These are phyloP conservation scores for Salvator merianae DNA, from an alignment of 2,113 vertebrate species.

Conservation along the genomic window DNA sequence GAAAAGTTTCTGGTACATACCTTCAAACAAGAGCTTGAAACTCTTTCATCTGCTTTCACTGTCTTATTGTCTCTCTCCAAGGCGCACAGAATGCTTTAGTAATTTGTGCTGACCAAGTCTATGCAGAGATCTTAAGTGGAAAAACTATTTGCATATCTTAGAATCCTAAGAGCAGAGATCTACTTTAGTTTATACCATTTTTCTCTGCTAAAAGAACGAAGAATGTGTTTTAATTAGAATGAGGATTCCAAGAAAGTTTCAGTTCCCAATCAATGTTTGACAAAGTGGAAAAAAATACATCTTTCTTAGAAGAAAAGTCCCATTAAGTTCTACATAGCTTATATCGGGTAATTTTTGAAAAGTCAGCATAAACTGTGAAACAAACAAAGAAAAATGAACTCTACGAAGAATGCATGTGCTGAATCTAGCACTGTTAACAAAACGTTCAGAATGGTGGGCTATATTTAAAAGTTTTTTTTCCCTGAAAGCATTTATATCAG, in stretches of 20 bases:
- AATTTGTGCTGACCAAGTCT: conserved; percentile 70
- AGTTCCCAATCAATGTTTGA: conserved; percentile 36
- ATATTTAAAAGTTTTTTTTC: not conserved
- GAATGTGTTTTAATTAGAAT: conserved; percentile 50
- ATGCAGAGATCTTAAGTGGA: conserved; percentile 69
- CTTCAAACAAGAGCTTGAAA: conserved; percentile 42
- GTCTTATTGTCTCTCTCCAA: conserved; percentile 62
- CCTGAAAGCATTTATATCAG: not conserved
- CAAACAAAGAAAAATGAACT: not conserved
- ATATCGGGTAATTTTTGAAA: conserved; percentile 6
- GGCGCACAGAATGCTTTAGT: conserved; percentile 67
- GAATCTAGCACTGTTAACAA: not conserved
- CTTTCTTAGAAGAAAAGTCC: no score
- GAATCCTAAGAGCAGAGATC: conserved; percentile 58
- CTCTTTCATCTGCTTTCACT: conserved; percentile 61
- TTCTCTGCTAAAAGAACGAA: conserved; percentile 44
- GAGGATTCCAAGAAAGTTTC: conserved; percentile 34
- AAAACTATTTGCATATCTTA: conserved; percentile 75
- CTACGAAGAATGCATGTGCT: not conserved
- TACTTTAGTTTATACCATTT: conserved; percentile 49
- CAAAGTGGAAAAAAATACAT: conserved; percentile 32
- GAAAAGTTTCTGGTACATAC: conserved; percentile 54
- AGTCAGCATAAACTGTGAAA: not conserved
- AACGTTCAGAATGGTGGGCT: not conserved
- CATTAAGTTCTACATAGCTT: no score